Evolutionary conservation across 2,113 vertebrate genomes (phyloP), one percentile per base, ranked within the genome.

Genomic region (Megalops atlanticus): DNA sequence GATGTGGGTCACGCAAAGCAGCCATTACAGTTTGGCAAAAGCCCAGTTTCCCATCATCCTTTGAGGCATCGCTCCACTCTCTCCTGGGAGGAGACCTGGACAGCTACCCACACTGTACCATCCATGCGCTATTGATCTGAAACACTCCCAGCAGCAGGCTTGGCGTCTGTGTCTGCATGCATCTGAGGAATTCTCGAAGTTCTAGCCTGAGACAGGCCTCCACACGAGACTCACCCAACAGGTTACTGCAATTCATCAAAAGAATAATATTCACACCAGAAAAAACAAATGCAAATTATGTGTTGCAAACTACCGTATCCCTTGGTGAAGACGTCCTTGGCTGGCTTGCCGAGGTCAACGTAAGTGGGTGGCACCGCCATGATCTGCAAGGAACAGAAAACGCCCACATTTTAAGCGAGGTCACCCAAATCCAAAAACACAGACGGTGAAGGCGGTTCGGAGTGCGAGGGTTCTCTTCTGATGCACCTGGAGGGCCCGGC

Each of bases 331-430:
- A 99, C 92, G 84, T 99, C 98, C 89, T 94, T 94, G 92, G 98
- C 97, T 54, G 97, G 93, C 88, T 99, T 99, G 90, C 98, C 98
- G 85, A 99, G 93, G 89, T 99, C 97, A 74, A 91, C 88, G 7
- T 98, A 99, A 31, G 95, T 95, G 81, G 97, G 97, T 89, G 98
- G 98, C 89, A 96, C 93, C 73, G 96, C 96, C 98, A 99, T 99
- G 89, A 91, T 95, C 96, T 97, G 91, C 69, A 83, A 79, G 49
- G 71, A 79, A 64, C 54, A 18, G 82, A 8, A 76, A 78, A 71
- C 6, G 38, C 7, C 2, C n/a, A n/a, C n/a, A n/a, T 3, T 12
- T 43, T 40, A 49, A 49, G 12, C 7, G 0, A 35, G 79, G 18
- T 33, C 35, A 45, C 71, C 0, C 10, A 24, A 21, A 8, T 21